These are phyloP conservation scores for Hymenopus coronatus DNA, from an alignment of 2,888 invertebrate species.

Conservation along the genomic window DNA sequence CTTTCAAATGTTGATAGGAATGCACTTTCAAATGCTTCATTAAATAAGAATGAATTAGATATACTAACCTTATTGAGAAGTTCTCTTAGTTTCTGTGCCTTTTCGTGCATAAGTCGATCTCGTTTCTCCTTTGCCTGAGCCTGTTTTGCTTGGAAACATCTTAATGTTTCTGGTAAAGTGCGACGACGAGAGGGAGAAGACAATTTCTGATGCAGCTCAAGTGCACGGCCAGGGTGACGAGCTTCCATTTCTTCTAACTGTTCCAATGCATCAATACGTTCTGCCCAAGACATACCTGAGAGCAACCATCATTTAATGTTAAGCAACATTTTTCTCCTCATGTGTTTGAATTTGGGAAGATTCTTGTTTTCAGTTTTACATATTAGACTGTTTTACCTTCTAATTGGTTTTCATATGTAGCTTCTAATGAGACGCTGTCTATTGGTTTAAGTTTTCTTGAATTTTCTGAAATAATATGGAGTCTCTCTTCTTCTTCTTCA, in stretches of 20 bases:
- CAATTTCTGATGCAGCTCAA: conserved; percentile 90
- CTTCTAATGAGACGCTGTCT: conserved; percentile 57
- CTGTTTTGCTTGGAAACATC: conserved; percentile 83
- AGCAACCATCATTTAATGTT: conserved; percentile 25
- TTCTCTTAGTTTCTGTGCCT: conserved; percentile 80
- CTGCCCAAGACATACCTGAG: conserved; percentile 75
- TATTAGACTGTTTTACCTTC: conserved; percentile 48
- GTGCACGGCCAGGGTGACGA: conserved; percentile 88
- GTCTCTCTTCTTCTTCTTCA: conserved; percentile 52
- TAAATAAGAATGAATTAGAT: background rate
- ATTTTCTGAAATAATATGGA: background rate
- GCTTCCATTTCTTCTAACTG: conserved; percentile 75
- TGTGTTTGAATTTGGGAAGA: background rate
- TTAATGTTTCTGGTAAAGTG: conserved; percentile 77
- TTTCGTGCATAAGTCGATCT: conserved; percentile 75
- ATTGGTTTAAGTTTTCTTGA: conserved; percentile 43
- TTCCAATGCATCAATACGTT: conserved; percentile 76
- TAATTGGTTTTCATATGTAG: conserved; percentile 66
- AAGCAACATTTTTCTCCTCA: background rate
- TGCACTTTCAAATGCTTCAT: no score
- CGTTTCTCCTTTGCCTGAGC: conserved; percentile 87
- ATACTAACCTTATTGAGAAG: conserved; percentile 71
- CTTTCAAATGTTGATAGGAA: no score
- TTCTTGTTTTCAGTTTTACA: background rate
- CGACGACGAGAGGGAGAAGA: conserved; percentile 86